Evolutionary conservation across 2,113 vertebrate species (phyloP).

Genomic region (Pungitius pungitius): DNA sequence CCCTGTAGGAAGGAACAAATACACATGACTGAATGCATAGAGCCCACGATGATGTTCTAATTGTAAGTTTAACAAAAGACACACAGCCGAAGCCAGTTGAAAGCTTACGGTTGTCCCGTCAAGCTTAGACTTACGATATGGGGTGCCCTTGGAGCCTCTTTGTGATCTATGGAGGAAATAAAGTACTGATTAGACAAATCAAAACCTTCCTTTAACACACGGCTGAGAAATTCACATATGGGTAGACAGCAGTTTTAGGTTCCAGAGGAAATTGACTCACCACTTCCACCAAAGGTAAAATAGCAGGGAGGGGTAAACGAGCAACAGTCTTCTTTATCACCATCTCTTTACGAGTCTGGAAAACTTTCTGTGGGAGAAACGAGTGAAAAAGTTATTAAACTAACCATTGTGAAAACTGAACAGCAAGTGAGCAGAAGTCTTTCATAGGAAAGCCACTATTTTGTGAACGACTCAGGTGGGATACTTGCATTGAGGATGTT

Average conservation of each 20-base stretch:
- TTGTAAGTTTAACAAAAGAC: background rate
- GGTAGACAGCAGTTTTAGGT: background rate
- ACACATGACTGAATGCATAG: background rate
- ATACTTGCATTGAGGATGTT: slow-evolving; percentile 92
- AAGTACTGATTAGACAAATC: background rate
- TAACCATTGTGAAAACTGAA: background rate
- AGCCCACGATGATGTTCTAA: background rate
- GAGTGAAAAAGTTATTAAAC: background rate
- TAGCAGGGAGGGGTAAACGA: slow-evolving; percentile 88
- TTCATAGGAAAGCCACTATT: background rate
- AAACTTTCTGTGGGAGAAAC: slow-evolving; percentile 88
- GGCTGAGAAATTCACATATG: background rate
- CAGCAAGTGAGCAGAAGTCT: background rate
- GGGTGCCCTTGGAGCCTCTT: slow-evolving; percentile 94
- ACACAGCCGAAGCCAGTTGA: slow-evolving; percentile 3
- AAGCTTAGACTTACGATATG: slow-evolving; percentile 82
- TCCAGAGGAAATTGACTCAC: slow-evolving; percentile 65
- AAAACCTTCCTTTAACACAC: background rate
- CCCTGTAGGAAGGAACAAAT: slow-evolving; percentile 77
- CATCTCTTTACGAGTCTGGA: slow-evolving; percentile 88
- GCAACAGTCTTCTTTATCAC: slow-evolving; percentile 94
- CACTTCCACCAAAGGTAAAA: slow-evolving; percentile 92
- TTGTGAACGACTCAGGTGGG: background rate
- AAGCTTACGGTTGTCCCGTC: background rate
- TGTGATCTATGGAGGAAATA: slow-evolving; percentile 83